Base-by-base conservation (phyloP, 2,888 invertebrate species). In the Amphimallon solstitiale region DNA sequence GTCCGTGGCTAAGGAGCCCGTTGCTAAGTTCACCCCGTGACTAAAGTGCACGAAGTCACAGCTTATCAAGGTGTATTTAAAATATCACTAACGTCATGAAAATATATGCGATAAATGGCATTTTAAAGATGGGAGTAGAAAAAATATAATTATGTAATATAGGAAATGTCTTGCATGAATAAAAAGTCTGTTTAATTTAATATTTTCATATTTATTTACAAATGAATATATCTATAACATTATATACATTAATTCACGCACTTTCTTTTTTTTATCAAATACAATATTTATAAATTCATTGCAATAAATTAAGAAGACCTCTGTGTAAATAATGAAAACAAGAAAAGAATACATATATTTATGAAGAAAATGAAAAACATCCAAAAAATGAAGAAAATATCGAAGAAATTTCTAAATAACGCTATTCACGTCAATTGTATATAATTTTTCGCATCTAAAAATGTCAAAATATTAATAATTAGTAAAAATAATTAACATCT, bases 231-330 rank as follows among this genome's bases (percentile, higher is more conserved):
- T 72, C 71, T 75, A 74, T 76, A 76, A 77, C 75, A 75, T 75
- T 77, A 77, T 77, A 74, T 77, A 77, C 77, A 77, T 69, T 72
- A 69, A 77, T 73, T 72, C 74, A 76, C 75, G 72, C 73, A 68
- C 67, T 68, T 68, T 46, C 45, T 63, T 65, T 72, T n/a, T 62
- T 71, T 75, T 74, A 75, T 76, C 73, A 77, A 77, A 76, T 76
- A 75, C 75, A 74, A 63, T 74, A 73, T 71, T 74, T 72, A 75
- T 74, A 75, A 78, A 76, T 75, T 71, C 72, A 75, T 74, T 76
- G 77, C 75, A 78, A 77, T 76, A 76, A 77, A 78, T 77, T 72
- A 74, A 74, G 75, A n/a, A n/a, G 40, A 40, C 40, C 23, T 17
- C 34, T 76, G 74, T 71, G 73, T 70, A 72, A 72, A 73, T 48